These are phyloP conservation scores for Leptonema lineaticorne DNA, from an alignment of 1,140 invertebrate genomes.

Conservation along the genomic window DNA sequence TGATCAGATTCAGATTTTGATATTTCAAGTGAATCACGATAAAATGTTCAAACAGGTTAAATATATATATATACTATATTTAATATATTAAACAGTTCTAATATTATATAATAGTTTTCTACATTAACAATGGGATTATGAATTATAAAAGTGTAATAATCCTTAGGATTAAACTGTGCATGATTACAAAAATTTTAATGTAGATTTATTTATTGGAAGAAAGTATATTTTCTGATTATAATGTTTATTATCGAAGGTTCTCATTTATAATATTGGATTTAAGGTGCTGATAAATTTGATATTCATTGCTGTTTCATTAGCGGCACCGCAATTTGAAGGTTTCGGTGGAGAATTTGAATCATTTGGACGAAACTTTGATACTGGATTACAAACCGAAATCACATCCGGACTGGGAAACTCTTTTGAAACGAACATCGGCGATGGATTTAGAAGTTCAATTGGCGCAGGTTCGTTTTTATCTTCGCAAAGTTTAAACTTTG, in stretches of 20 bases:
- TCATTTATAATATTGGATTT: not conserved
- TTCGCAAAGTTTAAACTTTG: conserved; percentile 28
- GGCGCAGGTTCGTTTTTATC: conserved; percentile 15
- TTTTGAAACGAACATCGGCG: not conserved
- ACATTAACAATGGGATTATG: too few species aligned
- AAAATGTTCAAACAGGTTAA: conserved; percentile 7
- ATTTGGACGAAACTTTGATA: conserved; percentile 5
- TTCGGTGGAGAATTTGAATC: conserved; percentile 20
- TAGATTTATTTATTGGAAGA: not conserved
- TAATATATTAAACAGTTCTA: not conserved
- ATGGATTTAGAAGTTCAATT: conserved; percentile 5
- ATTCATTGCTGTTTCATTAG: not conserved
- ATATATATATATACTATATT: not conserved
- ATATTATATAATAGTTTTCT: too few species aligned
- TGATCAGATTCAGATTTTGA: not conserved
- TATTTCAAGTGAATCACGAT: not conserved
- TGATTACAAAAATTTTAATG: not conserved
- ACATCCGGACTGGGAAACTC: conserved; percentile 11
- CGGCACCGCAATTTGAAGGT: conserved; percentile 28
- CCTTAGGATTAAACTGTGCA: not conserved
- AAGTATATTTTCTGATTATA: too few species aligned
- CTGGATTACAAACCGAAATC: conserved; percentile 11
- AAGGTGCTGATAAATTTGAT: conserved; percentile 14
- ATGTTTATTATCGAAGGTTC: too few species aligned
- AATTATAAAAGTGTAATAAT: too few species aligned